Conservation (phyloP, 2,888 invertebrate species). For the Drosophila cognata region DNA sequence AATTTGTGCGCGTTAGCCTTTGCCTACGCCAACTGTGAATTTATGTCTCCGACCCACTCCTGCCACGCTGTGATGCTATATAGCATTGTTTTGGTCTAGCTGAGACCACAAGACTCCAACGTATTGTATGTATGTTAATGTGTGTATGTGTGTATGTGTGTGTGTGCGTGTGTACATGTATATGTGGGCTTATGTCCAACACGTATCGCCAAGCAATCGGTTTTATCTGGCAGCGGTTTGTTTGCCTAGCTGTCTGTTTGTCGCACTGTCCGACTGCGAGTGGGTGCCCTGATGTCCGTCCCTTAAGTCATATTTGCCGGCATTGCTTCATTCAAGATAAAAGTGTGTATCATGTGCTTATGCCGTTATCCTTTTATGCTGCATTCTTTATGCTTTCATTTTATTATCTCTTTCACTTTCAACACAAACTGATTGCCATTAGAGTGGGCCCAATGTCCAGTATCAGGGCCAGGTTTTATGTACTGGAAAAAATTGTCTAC, state of each 20-base stretch:
- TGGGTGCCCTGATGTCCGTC: constrained; percentile 7
- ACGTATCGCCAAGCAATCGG: constrained; percentile 54
- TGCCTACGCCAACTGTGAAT: constrained; percentile 28
- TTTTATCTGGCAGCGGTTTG: constrained; percentile 61
- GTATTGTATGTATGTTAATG: constrained; percentile 8
- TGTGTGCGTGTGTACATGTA: constrained; percentile 13
- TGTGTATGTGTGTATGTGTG: constrained; percentile 4
- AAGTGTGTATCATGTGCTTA: constrained; percentile 60
- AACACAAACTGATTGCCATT: constrained; percentile 45
- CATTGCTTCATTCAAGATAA: constrained; percentile 55
- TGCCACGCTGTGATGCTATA: constrained; percentile 1
- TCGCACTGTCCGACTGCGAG: constrained; percentile 4
- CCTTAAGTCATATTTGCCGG: constrained; percentile 46
- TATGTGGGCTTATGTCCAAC: constrained; percentile 34
- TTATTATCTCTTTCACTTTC: constrained; percentile 63
- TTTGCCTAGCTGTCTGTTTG: constrained; percentile 21
- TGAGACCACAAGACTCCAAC: constrained; percentile 41
- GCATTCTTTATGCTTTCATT: constrained; percentile 60
- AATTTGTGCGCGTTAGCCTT: constrained; percentile 62
- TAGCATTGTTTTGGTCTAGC: constrained; percentile 52
- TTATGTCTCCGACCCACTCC: constrained; percentile 8
- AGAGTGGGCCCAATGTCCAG: constrained; percentile 23
- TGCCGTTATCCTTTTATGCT: constrained; percentile 66
- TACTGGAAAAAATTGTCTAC: constrained; percentile 48
- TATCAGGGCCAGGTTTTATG: constrained; percentile 51